Percentiles rank a stretch among this genome's conserved stretches.
Conservation (phyloP, 2,797 vertebrate genomes). For the Coreius guichenoti region DNA sequence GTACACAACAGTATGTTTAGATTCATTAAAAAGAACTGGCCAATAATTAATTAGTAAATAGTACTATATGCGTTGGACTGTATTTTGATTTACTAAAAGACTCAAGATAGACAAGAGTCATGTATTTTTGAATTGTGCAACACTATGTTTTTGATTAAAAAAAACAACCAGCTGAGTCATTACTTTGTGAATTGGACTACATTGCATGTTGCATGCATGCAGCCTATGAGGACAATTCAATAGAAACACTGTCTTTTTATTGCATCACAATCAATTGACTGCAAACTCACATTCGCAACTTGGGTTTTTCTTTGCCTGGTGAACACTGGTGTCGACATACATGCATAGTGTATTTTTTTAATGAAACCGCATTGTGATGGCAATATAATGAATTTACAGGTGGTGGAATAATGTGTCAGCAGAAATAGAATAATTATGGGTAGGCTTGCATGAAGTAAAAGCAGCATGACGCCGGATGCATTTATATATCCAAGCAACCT, state of each 20-base stretch:
- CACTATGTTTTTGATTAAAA: neutral
- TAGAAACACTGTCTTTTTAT: neutral
- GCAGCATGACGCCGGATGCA: neutral
- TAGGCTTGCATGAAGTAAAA: neutral
- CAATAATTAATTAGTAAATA: neutral
- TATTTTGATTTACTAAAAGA: neutral
- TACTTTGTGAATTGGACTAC: neutral
- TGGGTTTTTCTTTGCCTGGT: neutral
- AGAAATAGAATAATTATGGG: neutral
- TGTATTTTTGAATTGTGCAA: neutral
- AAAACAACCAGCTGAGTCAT: neutral
- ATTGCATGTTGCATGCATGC: neutral
- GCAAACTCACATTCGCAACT: neutral
- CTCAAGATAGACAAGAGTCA: neutral
- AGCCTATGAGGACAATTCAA: neutral
- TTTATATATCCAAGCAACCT: conserved; percentile 18
- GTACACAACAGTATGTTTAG: neutral
- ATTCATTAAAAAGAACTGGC: neutral
- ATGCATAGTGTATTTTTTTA: neutral
- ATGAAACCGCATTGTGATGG: neutral
- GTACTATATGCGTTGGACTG: neutral
- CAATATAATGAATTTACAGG: conserved; percentile 1
- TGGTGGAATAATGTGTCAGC: neutral
- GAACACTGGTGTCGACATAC: neutral
- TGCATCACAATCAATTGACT: neutral